Conservation (phyloP, 2,888 invertebrate genomes). For the Shargacucullia verbasci region DNA sequence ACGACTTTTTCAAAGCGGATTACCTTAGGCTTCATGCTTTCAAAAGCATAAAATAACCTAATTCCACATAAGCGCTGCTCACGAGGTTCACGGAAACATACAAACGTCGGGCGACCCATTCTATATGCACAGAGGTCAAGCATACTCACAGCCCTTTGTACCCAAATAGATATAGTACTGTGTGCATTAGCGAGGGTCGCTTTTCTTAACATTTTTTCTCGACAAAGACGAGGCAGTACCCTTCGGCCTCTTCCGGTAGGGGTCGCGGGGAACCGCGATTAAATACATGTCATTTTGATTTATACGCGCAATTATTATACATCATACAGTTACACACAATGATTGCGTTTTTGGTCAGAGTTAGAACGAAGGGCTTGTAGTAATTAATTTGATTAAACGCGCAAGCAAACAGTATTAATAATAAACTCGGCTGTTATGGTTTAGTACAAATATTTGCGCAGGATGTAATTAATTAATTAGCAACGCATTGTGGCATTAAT, state of each 20-base stretch:
- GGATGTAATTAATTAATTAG: constrained; percentile 61
- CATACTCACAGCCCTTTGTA: constrained; percentile 78
- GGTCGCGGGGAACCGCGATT: constrained; percentile 74
- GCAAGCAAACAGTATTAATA: constrained; percentile 64
- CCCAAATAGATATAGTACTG: constrained; percentile 81
- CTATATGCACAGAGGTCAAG: constrained; percentile 79
- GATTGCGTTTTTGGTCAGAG: constrained; percentile 35
- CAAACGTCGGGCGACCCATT: constrained; percentile 48
- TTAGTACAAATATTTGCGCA: constrained; percentile 59
- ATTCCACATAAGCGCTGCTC: constrained; percentile 48
- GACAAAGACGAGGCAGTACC: constrained; percentile 67
- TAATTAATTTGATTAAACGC: constrained; percentile 62
- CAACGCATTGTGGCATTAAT: constrained; percentile 49
- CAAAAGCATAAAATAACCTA: constrained; percentile 54
- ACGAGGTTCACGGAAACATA: constrained; percentile 36
- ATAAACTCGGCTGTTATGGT: constrained; percentile 56
- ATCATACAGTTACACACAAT: constrained; percentile 32
- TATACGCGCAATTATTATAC: constrained; percentile 80
- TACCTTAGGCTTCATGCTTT: constrained; percentile 50
- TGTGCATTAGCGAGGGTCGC: constrained; percentile 84
- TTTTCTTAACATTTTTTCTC: constrained; percentile 76
- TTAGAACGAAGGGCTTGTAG: constrained; percentile 35
- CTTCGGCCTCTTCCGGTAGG: constrained; percentile 72
- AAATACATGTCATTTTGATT: constrained; percentile 86
- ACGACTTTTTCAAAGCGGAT: constrained; percentile 43